Evolutionary conservation across 2,888 invertebrate species (phyloP).

Genomic region (Antitype chi): DNA sequence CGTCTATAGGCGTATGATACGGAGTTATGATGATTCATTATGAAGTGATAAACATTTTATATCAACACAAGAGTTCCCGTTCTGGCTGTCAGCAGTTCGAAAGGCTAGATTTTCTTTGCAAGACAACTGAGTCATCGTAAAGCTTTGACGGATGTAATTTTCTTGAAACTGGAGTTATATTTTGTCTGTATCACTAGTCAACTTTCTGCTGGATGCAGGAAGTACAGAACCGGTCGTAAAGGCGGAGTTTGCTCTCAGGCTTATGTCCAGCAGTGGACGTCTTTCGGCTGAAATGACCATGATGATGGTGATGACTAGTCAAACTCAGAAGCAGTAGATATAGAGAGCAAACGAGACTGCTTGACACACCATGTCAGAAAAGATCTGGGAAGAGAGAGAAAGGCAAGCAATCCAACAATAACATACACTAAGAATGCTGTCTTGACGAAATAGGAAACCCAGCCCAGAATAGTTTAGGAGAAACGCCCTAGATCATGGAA

Average conservation of each 20-base stretch:
- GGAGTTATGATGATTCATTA: slow-evolving; percentile 55
- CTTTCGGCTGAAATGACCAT: too few species aligned
- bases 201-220: too few species aligned
- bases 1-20: not conserved
- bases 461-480: too few species aligned
- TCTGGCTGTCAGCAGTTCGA: not conserved
- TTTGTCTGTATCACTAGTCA: not conserved
- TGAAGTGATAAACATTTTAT: slow-evolving; percentile 24
- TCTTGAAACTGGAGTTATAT: not conserved
- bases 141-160: not conserved
- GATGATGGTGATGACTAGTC: not conserved
- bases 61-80: slow-evolving; percentile 19
- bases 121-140: slow-evolving; percentile 17
- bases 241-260: too few species aligned
- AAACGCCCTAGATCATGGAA: not conserved
- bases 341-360: not conserved
- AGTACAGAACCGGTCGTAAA: too few species aligned
- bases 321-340: too few species aligned
- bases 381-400: not conserved
- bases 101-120: not conserved
- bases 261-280: too few species aligned
- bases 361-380: not conserved
- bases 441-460: not conserved
- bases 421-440: not conserved
- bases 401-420: not conserved